Evolutionary conservation across 2,797 vertebrate genomes (phyloP), one percentile per base, ranked within the genome.

Genomic region (Semotilus atromaculatus): DNA sequence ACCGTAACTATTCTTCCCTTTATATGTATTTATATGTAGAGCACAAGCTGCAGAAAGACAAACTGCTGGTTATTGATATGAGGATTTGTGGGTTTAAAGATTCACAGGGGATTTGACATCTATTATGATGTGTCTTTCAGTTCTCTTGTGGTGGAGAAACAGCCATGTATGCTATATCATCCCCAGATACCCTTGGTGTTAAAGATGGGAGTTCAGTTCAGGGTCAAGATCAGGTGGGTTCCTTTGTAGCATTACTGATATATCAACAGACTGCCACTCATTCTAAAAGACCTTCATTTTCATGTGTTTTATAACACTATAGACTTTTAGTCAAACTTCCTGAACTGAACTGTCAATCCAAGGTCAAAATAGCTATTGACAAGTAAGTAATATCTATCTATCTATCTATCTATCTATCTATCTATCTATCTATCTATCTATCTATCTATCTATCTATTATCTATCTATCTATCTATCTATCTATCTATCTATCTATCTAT

Each of bases 291-390:
- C 6, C 18, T 5, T 23, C 3, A 48, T 23, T 16, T 4, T 26
- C 8, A 40, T 58, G n/a, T 73, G 87, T 0, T 86, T 90, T 91
- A 7, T 58, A 3, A 73, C 36, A 53, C 90, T 29, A 86, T 73
- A 99, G 98, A 77, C 92, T 97, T 84, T 91, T 99, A 87, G 96
- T 96, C 86, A 98, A 96, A 85, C 90, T 97, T 48, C 95, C 95
- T 53, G 96, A 97, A 75, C 89, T 99, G 81, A 97, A 96, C 90
- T 95, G 93, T 75, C 95, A 94, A 84, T 90, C 98, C 78, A 97
- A 96, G 93, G 97, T 99, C 79, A 96, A 96, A 91, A 96, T 95
- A 34, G 90, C 94, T 8, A 97, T 99, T 93, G 97, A 98, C 89
- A 98, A 97, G 98, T 99, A 96, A 73, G 97, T 94, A 73, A 21